Percentiles rank a stretch among this genome's conserved stretches.
Conservation (phyloP, 1,140 invertebrate genomes). For the Ptiloglossa arizonensis region DNA sequence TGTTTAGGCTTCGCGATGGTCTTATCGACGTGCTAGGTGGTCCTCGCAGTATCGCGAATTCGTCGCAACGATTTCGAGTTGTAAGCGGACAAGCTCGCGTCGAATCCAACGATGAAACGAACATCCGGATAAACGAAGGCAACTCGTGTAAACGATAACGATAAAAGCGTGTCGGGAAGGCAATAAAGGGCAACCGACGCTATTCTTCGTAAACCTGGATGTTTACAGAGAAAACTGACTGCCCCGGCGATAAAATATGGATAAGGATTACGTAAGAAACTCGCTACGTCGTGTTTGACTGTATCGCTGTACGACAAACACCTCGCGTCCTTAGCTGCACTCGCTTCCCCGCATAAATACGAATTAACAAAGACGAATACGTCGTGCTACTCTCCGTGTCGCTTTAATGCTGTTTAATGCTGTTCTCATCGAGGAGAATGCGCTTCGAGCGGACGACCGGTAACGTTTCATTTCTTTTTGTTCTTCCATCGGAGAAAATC, state of each 20-base stretch:
- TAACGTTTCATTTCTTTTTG: too few species aligned
- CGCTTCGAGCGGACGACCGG: not conserved
- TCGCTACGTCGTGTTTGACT: not conserved
- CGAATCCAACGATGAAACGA: not conserved
- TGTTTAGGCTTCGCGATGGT: too few species aligned
- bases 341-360: not conserved
- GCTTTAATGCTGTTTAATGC: too few species aligned
- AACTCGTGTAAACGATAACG: not conserved
- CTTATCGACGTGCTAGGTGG: not conserved
- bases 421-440: not conserved
- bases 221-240: constrained; percentile 25
- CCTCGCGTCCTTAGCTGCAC: too few species aligned
- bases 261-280: constrained; percentile 24
- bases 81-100: not conserved
- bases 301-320: not conserved
- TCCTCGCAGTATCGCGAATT: not conserved
- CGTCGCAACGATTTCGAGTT: not conserved
- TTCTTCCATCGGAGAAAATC: too few species aligned
- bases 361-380: too few species aligned
- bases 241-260: constrained; percentile 26
- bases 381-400: too few species aligned
- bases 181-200: not conserved
- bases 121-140: not conserved
- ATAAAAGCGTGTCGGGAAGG: constrained; percentile 8
- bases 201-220: constrained; percentile 12